These are phyloP conservation scores for Drosophila histrio DNA, from an alignment of 2,888 invertebrate species.

Conservation along the genomic window DNA sequence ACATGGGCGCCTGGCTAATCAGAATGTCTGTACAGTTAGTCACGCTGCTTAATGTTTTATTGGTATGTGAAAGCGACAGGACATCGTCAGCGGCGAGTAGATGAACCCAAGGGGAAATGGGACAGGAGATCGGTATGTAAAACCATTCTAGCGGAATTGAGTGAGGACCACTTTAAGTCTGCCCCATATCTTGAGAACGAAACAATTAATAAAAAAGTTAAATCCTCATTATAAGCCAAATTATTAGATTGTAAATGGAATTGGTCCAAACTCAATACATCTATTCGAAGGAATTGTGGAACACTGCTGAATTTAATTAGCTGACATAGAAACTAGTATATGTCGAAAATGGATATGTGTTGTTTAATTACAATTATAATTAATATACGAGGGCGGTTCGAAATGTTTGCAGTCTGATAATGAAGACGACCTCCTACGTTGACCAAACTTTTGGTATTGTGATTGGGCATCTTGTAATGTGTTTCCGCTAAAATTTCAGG, in stretches of 20 bases:
- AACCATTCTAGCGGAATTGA: slow-evolving; percentile 5
- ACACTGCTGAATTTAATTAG: too few relatives aligned
- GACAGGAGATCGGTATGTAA: not conserved
- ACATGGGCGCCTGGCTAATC: slow-evolving; percentile 33
- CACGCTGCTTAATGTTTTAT: slow-evolving; percentile 39
- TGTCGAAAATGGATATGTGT: too few relatives aligned
- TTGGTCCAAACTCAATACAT: not conserved
- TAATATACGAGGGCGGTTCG: too few relatives aligned
- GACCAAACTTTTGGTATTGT: too few relatives aligned
- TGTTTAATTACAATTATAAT: too few relatives aligned
- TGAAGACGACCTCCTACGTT: too few relatives aligned
- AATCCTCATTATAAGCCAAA: slow-evolving; percentile 7
- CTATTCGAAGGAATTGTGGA: not conserved
- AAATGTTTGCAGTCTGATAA: too few relatives aligned
- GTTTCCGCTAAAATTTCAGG: too few relatives aligned
- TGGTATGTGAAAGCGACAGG: slow-evolving; percentile 6
- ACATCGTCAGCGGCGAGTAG: not conserved
- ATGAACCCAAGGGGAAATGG: not conserved
- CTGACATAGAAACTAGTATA: too few relatives aligned
- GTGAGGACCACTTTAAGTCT: not conserved
- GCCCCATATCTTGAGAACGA: not conserved
- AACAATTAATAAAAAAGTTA: slow-evolving; percentile 7
- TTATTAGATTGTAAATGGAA: not conserved
- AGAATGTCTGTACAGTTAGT: slow-evolving; percentile 44
- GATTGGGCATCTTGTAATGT: too few relatives aligned